phyloP scores from a whole-genome alignment of 2,888 invertebrate genomes.

The Idaea biselata region DNA sequence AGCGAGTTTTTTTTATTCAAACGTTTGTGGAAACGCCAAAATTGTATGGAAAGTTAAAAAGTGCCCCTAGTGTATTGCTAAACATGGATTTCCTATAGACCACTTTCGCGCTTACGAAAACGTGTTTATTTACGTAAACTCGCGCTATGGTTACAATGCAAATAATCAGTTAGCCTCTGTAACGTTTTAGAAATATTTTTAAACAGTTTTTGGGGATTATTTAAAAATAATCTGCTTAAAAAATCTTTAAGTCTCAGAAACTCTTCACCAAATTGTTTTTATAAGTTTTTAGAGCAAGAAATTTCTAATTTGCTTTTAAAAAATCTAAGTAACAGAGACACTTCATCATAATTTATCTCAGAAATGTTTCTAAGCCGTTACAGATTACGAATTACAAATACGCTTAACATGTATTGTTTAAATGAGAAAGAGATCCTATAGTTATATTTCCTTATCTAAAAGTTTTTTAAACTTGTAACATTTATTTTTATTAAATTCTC shows the following conservation, averaged over 20 bases:
- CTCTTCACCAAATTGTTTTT: too few species aligned
- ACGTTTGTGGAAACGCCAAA: too few species aligned
- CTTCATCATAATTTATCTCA: neutral
- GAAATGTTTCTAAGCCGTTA: neutral
- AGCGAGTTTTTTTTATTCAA: too few species aligned
- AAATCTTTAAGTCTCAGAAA: too few species aligned
- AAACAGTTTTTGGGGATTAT: neutral
- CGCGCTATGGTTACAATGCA: neutral
- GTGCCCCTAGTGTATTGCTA: too few species aligned
- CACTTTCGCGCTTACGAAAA: too few species aligned
- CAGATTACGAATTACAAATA: constrained; percentile 6
- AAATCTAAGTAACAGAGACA: neutral
- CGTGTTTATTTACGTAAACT: too few species aligned
- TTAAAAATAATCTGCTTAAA: neutral
- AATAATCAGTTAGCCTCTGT: neutral
- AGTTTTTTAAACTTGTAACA: constrained; percentile 65
- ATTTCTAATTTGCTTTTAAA: too few species aligned
- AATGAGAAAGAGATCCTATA: constrained; percentile 73
- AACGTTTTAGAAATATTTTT: neutral
- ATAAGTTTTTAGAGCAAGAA: too few species aligned
- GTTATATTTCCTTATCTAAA: constrained; percentile 40
- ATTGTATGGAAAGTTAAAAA: too few species aligned
- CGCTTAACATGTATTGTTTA: constrained; percentile 45
- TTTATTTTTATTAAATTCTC: constrained; percentile 36
- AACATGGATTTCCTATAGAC: too few species aligned